Conservation (phyloP, 2,113 vertebrate species). For the Oostethus manadensis region DNA sequence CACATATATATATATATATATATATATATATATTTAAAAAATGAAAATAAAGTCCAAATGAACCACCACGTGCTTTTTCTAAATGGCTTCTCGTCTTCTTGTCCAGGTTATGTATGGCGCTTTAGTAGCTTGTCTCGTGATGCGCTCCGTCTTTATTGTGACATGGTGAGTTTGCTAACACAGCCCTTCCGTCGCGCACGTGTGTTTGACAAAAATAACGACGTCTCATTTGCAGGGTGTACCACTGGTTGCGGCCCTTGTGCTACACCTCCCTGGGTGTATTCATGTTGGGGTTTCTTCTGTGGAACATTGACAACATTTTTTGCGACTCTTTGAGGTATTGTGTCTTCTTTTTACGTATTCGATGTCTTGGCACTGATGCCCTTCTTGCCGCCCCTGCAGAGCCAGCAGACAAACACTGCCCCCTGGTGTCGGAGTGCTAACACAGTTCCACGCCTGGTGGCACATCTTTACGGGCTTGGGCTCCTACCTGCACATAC, state of each 20-base stretch:
- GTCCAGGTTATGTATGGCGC: conserved; percentile 94
- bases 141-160: conserved; percentile 92
- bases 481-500: conserved; percentile 93
- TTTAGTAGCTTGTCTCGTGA: conserved; percentile 84
- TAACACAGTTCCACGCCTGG: conserved; percentile 96
- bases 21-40: no score
- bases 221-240: conserved; percentile 76
- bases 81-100: conserved; percentile 9
- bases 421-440: conserved; percentile 79
- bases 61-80: background rate
- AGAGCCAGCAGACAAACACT: conserved; percentile 80
- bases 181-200: background rate
- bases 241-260: conserved; percentile 88
- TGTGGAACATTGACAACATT: conserved; percentile 97
- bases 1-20: no score
- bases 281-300: conserved; percentile 90
- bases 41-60: background rate
- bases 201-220: background rate
- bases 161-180: conserved; percentile 81
- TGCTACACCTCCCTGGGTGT: conserved; percentile 87
- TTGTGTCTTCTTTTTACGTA: background rate
- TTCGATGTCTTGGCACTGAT: background rate
- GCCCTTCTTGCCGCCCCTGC: background rate
- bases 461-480: conserved; percentile 98
- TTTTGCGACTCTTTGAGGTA: conserved; percentile 91